Evolutionary conservation across 2,888 invertebrate species (phyloP), one percentile per base, ranked within the genome.

Genomic region (Diogma glabrata): DNA sequence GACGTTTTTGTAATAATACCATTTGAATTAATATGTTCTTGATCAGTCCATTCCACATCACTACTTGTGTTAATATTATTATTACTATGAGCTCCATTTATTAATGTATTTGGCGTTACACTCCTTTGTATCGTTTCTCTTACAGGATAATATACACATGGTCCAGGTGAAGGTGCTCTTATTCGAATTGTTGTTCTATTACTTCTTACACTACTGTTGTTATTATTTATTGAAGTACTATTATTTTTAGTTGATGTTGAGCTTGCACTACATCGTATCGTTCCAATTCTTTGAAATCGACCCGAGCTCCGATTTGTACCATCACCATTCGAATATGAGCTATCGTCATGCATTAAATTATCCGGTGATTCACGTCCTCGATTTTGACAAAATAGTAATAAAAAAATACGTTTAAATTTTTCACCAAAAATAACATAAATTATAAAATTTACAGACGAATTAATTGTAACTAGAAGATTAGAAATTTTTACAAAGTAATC

Each of bases 361-460:
- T 87, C 80, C 60, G 87, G 75, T 63, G 81, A 78, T 59, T 82
- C 82, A 46, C 82, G 71, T 58, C 76, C 78, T 60, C 77, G 71
- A 58, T 75, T 67, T 59, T 80, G 81, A 70, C 87, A 87, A 73
- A 87, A 87, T 69, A 86, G 76, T 68, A 83, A 75, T 58, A 88
- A 71, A 68, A 92, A 90, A 57, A 92, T 80, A 55, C 87, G 76
- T 66, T 91, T 88, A 73, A 96, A 96, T 68, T 96, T 95, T 67
- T 95, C 91, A 2, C 96, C 96, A 68, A 96, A 95, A 58, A 94
- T 94, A 57, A 95, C 94, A 73, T 97, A 97, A 61, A 97, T 93
- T 57, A 97, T 82, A 69, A 97, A 96, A 72, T 97, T 97, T 55
- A 95, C 90, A 64, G 94, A 93, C 64, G 94, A 94, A 74, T 97